Conservation (phyloP, 2,797 vertebrate genomes). For the Hipposideros larvatus region DNA sequence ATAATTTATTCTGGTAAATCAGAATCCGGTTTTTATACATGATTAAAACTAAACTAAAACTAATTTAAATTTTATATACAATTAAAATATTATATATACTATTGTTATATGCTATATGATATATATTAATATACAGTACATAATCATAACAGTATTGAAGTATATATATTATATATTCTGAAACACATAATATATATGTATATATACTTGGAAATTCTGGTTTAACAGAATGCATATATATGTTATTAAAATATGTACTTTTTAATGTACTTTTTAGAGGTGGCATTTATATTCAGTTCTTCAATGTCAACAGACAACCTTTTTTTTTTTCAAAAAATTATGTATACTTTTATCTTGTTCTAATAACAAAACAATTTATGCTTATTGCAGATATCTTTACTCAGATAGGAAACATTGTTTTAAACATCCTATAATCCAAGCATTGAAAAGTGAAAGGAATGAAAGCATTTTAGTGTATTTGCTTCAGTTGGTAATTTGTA, state of each 20-base stretch:
- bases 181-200: background rate
- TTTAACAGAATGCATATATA: background rate
- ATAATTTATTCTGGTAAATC: background rate
- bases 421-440: background rate
- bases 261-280: background rate
- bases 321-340: background rate
- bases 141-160: background rate
- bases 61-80: background rate
- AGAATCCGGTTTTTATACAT: background rate
- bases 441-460: conserved; percentile 47
- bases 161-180: background rate
- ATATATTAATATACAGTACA: background rate
- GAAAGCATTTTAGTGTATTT: conserved; percentile 38
- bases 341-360: background rate
- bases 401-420: background rate
- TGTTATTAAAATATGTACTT: background rate
- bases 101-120: background rate
- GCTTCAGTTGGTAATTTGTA: background rate
- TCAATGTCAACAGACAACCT: background rate
- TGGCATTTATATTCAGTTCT: background rate
- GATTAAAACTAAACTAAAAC: background rate
- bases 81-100: background rate
- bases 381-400: background rate
- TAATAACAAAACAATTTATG: background rate
- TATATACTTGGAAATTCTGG: background rate